Conservation (phyloP, 2,113 vertebrate species). For the Chascanopsetta lugubris region DNA sequence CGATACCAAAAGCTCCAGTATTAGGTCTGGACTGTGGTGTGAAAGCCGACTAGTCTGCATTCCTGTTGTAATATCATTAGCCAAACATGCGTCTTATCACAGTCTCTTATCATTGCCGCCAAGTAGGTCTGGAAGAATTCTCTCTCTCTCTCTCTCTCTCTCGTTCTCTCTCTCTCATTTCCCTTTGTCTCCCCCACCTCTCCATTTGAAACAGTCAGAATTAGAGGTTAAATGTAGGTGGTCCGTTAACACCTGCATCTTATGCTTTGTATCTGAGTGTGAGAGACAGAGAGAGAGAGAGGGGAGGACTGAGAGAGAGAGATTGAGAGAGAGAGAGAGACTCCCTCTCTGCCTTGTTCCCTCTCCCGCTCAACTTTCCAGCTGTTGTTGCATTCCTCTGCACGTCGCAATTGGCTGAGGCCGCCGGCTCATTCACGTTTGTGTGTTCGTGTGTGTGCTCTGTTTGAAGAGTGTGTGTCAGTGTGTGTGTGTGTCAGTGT, state of each 20-base stretch:
- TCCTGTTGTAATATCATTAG: conserved; percentile 50
- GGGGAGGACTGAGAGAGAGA: conserved; percentile 7
- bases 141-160: neutral
- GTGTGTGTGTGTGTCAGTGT: conserved; percentile 16
- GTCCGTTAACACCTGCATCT: conserved; percentile 67
- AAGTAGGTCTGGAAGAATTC: conserved; percentile 31
- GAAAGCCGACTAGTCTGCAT: conserved; percentile 22
- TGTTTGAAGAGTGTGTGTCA: conserved; percentile 22
- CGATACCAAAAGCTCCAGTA: neutral
- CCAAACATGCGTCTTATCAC: conserved; percentile 41
- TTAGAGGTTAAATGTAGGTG: conserved; percentile 61
- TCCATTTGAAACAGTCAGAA: conserved; percentile 36
- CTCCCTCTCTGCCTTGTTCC: conserved; percentile 58
- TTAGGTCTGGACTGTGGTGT: conserved; percentile 10
- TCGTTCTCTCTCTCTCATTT: conserved; percentile 1
- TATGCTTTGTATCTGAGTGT: conserved; percentile 17
- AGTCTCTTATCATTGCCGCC: conserved; percentile 34
- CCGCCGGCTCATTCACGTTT: conserved; percentile 21
- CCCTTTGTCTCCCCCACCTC: neutral
- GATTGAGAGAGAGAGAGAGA: conserved; percentile 34
- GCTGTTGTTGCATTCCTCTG: conserved; percentile 72
- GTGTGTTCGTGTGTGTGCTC: neutral
- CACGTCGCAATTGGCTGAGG: conserved; percentile 48
- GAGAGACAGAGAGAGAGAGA: conserved; percentile 8
- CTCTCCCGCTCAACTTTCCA: conserved; percentile 63